Evolutionary conservation across 2,888 invertebrate genomes (phyloP), one percentile per base, ranked within the genome.

Genomic region (Therioaphis trifolii): DNA sequence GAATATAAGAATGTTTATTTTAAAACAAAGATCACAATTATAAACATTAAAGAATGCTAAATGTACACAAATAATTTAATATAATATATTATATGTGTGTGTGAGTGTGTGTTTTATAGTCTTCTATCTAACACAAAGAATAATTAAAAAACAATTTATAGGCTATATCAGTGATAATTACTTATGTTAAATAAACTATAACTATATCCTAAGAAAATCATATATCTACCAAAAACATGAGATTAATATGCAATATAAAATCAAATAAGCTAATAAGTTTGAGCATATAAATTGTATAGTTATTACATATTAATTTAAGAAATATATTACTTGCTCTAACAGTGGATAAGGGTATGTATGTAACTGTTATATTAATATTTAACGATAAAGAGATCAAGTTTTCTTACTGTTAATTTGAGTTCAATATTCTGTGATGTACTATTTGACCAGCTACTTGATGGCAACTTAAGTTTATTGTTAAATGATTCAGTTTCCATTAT

Each of bases 321-420:
- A n/a, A n/a, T n/a, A n/a, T n/a, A n/a, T n/a, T n/a, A n/a, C n/a
- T n/a, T n/a, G n/a, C n/a, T n/a, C n/a, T n/a, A n/a, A n/a, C n/a
- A n/a, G n/a, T n/a, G n/a, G n/a, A n/a, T n/a, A n/a, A n/a, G n/a
- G n/a, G n/a, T n/a, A n/a, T n/a, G n/a, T n/a, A n/a, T n/a, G n/a
- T n/a, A n/a, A n/a, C n/a, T n/a, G 24, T 58, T 12, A 61, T 27
- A 63, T 4, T 27, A 29, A 27, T 0, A 24, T 29, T 29, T 63
- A 24, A n/a, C 7, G 18, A 18, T 58, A 55, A 61, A 35, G 24
- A 69, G 35, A 66, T 63, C 43, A n/a, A n/a, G n/a, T n/a, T n/a
- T 49, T 1, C 80, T 82, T 82, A 82, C 80, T 18, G 80, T 82
- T 61, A 82, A 35, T 74, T 82, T 71, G 21, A 82, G 61, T 63